phyloP scores from a whole-genome alignment of 2,797 vertebrate genomes.

The Notolabrus celidotus region DNA sequence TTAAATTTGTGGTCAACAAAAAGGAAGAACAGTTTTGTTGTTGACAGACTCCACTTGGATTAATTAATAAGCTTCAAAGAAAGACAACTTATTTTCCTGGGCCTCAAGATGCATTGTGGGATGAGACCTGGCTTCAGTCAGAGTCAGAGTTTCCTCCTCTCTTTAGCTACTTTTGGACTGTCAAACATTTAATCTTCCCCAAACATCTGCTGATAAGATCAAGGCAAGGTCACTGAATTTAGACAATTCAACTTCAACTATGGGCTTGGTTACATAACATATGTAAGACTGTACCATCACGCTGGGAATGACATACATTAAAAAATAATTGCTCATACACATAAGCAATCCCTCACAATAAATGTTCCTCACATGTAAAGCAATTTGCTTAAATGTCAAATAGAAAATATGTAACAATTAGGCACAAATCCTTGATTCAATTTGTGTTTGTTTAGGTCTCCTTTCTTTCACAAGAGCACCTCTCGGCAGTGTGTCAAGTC shows the following conservation, averaged over 20 bases:
- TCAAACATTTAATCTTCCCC: constrained; percentile 63
- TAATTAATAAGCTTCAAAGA: constrained; percentile 63
- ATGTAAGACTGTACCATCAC: constrained; percentile 90
- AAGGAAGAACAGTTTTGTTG: constrained; percentile 71
- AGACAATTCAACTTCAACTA: constrained; percentile 81
- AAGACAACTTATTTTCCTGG: constrained; percentile 66
- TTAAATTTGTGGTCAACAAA: constrained; percentile 70
- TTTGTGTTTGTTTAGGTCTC: constrained; percentile 83
- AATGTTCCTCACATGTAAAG: constrained; percentile 88
- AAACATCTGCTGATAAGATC: constrained; percentile 51
- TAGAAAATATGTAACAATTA: constrained; percentile 90
- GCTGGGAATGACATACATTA: constrained; percentile 89
- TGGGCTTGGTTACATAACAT: constrained; percentile 87
- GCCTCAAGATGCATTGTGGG: constrained; percentile 66
- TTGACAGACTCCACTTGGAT: constrained; percentile 67
- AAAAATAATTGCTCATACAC: constrained; percentile 87
- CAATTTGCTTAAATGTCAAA: constrained; percentile 89
- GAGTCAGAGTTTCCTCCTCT: constrained; percentile 68
- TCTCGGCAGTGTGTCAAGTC: constrained; percentile 85
- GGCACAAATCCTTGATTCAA: constrained; percentile 89
- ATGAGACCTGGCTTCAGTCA: constrained; percentile 57
- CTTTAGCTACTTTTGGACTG: constrained; percentile 68
- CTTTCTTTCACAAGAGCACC: constrained; percentile 77
- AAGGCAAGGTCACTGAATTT: constrained; percentile 73
- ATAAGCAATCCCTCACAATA: constrained; percentile 88